Base-by-base conservation (phyloP, 2,797 vertebrate genomes). In the Lutjanus campechanus region DNA sequence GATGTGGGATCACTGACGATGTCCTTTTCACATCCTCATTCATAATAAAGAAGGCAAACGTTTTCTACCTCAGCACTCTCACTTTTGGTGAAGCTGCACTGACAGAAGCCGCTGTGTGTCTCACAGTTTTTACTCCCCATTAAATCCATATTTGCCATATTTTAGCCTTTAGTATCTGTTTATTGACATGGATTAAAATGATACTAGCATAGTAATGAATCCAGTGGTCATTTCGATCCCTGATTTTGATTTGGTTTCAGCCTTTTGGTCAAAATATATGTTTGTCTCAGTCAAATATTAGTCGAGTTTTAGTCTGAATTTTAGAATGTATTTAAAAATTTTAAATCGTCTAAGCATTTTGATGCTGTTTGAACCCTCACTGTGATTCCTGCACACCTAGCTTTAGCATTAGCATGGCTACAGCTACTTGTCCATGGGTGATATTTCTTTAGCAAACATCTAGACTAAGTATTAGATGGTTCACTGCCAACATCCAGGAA, bases 41-140 rank as follows among this genome's bases (percentile, higher is more conserved):
- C 87, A 89, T 89, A 86, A 89, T 84, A 88, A 82, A 90, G 63
- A 82, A 82, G 84, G 67, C 53, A 63, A 81, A 80, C 9, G 13
- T 72, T 84, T 87, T 86, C 71, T 54, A 54, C 55, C 29, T 89
- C 69, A 90, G 89, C 81, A 72, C 47, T 87, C 47, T 86, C 62
- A 56, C 36, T 73, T 74, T 73, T 56, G 54, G 63, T 60, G 47
- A 69, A 44, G 59, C 53, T 73, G 43, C 49, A 56, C 8, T 49
- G 64, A 62, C 12, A 46, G 25, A 70, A 19, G 29, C 13, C 25
- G 2, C 1, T 0, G 0, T n/a, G 15, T 67, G 20, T 60, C n/a
- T 59, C 19, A 53, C 22, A 20, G 29, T 20, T 58, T 29, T 68
- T 43, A 17, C 29, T 29, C 7, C 16, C 7, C 20, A 9, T 41